A percentile compares a stretch with the other conserved stretches of the same genome.
Evolutionary conservation across 2,888 invertebrate genomes (phyloP).

Genomic region (Tipula confusa): DNA sequence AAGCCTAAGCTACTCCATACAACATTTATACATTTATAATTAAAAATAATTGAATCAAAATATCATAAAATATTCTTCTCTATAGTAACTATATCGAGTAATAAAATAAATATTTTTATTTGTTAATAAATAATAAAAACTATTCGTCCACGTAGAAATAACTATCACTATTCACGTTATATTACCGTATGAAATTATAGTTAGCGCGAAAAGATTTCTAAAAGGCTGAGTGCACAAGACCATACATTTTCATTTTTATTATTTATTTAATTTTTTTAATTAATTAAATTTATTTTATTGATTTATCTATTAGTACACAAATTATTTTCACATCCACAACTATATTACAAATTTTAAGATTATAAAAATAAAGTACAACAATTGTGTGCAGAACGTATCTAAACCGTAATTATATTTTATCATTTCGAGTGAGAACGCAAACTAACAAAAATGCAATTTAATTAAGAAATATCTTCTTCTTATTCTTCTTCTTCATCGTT

Average conservation of each 20-base stretch:
- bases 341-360: background rate
- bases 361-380: background rate
- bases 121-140: background rate
- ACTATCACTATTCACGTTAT: background rate
- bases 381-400: background rate
- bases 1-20: background rate
- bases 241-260: background rate
- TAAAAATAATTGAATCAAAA: slow-evolving; percentile 3
- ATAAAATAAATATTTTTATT: background rate
- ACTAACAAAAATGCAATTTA: background rate
- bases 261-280: background rate
- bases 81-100: background rate
- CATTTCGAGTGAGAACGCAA: background rate
- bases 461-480: background rate
- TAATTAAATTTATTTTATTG: slow-evolving; percentile 5
- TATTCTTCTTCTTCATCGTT: too few relatives aligned
- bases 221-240: background rate
- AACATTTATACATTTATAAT: background rate
- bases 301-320: background rate
- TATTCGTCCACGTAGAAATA: background rate
- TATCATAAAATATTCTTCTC: background rate
- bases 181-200: background rate
- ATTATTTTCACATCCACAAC: background rate
- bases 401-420: background rate
- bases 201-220: background rate